Evolutionary conservation across 2,888 invertebrate species (phyloP), one percentile per base, ranked within the genome.

Genomic region (Platycnemis pennipes): DNA sequence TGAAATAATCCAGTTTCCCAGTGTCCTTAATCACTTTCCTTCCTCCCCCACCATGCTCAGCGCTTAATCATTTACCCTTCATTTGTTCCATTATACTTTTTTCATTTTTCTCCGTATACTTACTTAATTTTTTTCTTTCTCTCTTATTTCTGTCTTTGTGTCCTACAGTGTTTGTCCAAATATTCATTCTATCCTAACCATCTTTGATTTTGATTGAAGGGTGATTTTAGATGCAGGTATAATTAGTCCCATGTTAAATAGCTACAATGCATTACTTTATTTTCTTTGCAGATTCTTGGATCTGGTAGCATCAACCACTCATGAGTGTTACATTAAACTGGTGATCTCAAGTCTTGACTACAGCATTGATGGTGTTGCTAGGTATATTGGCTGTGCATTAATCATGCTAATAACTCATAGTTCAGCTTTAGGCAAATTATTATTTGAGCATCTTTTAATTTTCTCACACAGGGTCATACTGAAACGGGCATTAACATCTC

Each of bases 271-370:
- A 49, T 53, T 94, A 53, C 8, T 46, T 49, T 87, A 91, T 94
- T 88, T 91, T 46, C 94, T 94, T 96, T 97, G 94, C 96, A 98
- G 98, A 96, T 97, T 99, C 94, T 97, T 98, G 96, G 98, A 98
- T 95, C 97, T 99, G 95, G 98, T 99, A 1, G 97, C 98, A 19
- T 97, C 98, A 89, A 98, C 99, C 5, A 98, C 98, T 95, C 98
- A 99, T 96, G 98, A 99, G 95, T 98, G 99, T 96, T 99, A 99
- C 96, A 98, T 99, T 0, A 99, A 99, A 96, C 97, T 99, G 95
- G 98, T 99, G 94, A 98, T 99, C 95, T 99, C 99, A 8, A 98
- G 98, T 95, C 97, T 99, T 95, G 99, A 99, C 96, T 99, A 99
- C 96, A 97, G 98, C 4, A 97, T 98, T 94, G 98, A 98, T 94